Evolutionary conservation across 1,140 invertebrate genomes (phyloP), one percentile per base, ranked within the genome.

Genomic region (Trigoniulus corallinus): DNA sequence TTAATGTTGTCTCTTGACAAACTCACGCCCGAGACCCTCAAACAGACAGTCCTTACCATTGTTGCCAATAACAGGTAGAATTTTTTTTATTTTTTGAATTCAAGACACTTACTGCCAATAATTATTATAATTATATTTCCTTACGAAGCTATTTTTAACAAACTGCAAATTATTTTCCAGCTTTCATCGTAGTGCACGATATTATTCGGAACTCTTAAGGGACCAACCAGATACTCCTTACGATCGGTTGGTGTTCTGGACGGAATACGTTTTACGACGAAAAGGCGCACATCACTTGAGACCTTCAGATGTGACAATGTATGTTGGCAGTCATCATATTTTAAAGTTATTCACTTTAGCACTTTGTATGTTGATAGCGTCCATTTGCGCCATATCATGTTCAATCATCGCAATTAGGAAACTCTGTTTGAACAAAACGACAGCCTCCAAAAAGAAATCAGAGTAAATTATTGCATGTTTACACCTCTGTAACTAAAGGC

Each of bases 51-150:
- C 21, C 24, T 24, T 3, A 23, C 15, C 12, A 10, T 50, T 4
- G 3, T 43, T 7, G 10, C 4, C 3, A 23, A 50, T 24, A 47
- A 49, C 46, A 50, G 49, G 49, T 50, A 49, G 18, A 24, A 24
- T 39, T 12, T 7, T 7, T 47, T 47, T 24, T 4, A 47, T n/a
- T 39, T 10, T 10, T 27, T n/a, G n/a, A n/a, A n/a, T n/a, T n/a
- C n/a, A n/a, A n/a, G n/a, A n/a, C n/a, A 34, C 4, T 47, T 47
- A 34, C 26, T 47, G n/a, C 10, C 46, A 47, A 20, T 47, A 47
- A 15, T 12, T 47, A 7, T 47, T 7, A 20, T 47, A 12, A 34
- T 12, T 47, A 27, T 24, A 47, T 47, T n/a, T n/a, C n/a, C n/a
- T n/a, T n/a, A n/a, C n/a, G n/a, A n/a, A n/a, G n/a, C n/a, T n/a